These are phyloP conservation scores for Parnassius mnemosyne DNA, from an alignment of 2,888 invertebrate genomes.

Conservation along the genomic window DNA sequence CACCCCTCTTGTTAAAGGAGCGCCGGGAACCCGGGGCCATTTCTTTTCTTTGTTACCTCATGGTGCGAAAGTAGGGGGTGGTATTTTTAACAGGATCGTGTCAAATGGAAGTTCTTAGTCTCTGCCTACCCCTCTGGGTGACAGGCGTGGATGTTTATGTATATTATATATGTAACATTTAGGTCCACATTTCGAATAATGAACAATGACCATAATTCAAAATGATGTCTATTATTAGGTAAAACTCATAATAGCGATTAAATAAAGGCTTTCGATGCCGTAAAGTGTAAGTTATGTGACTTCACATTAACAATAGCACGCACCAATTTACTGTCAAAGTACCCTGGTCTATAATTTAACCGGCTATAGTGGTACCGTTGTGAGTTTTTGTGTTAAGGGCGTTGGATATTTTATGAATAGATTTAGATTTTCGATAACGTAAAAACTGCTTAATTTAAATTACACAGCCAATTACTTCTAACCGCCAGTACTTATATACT, in stretches of 20 bases:
- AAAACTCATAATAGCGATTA: conserved; percentile 17
- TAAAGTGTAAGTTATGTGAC: conserved; percentile 23
- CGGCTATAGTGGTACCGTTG: conserved; percentile 1
- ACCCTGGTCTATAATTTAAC: conserved; percentile 19
- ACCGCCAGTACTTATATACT: no score
- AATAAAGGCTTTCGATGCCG: conserved; percentile 18
- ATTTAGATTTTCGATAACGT: conserved; percentile 16
- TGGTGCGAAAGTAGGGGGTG: no score
- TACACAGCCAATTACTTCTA: neutral
- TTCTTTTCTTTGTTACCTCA: no score
- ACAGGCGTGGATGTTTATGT: no score
- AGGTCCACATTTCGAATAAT: conserved; percentile 2
- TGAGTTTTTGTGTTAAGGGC: conserved; percentile 4
- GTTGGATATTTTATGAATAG: conserved; percentile 17
- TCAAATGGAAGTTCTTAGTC: no score
- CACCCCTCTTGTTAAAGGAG: no score
- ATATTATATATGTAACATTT: conserved; percentile 1
- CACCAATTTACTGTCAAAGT: conserved; percentile 13
- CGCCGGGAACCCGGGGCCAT: no score
- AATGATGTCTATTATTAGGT: conserved; percentile 14
- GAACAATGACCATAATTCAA: conserved; percentile 8
- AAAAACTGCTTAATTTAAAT: conserved; percentile 22
- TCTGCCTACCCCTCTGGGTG: no score
- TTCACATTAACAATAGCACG: conserved; percentile 17
- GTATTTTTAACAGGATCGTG: no score